A percentile compares a stretch with the other conserved stretches of the same genome.
These are phyloP conservation scores for Poeciliopsis gracilis DNA, from an alignment of 2,797 vertebrate genomes.

Conservation along the genomic window DNA sequence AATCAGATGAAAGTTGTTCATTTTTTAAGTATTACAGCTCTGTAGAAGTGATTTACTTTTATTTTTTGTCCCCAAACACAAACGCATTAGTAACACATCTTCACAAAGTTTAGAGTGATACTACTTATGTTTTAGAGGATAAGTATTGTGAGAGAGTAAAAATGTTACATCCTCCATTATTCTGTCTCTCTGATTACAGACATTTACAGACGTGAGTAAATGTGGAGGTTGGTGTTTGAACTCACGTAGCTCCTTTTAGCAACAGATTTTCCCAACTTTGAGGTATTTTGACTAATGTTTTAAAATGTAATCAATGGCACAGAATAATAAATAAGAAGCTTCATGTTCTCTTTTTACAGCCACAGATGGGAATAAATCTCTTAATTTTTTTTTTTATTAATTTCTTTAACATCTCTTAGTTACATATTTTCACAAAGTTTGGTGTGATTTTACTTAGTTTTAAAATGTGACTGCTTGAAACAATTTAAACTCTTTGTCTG, in stretches of 20 bases:
- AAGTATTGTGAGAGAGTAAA: neutral
- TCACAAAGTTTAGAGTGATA: neutral
- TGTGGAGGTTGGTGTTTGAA: neutral
- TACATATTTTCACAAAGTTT: neutral
- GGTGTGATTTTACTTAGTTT: neutral
- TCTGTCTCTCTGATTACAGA: neutral
- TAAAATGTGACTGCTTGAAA: neutral
- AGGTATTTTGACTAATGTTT: neutral
- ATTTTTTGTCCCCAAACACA: neutral
- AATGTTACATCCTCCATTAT: neutral
- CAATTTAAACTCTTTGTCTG: neutral
- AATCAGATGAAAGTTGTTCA: neutral
- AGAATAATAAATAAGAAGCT: neutral
- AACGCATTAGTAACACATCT: neutral
- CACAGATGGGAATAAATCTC: neutral
- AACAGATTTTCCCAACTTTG: neutral
- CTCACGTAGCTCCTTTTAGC: neutral
- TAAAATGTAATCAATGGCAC: neutral
- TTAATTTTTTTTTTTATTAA: neutral
- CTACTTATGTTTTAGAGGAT: neutral
- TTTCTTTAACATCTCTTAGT: neutral
- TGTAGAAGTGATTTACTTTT: neutral
- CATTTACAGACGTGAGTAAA: neutral
- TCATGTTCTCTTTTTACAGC: neutral
- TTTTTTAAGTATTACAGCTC: too few relatives aligned